Base-by-base conservation (phyloP, 2,888 invertebrate genomes). In the Bombyx huttoni region DNA sequence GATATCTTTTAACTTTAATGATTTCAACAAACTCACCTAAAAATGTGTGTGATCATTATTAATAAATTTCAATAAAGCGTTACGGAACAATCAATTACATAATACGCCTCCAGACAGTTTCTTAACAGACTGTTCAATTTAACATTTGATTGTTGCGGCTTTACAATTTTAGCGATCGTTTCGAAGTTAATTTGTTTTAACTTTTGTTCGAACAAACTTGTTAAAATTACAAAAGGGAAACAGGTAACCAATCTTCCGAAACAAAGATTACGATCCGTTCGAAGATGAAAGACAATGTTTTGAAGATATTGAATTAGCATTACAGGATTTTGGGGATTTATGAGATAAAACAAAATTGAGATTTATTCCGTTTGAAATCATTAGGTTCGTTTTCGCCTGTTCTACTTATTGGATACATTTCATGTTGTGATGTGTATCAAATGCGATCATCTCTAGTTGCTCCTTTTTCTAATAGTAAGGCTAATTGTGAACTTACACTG, bases 291-390 rank as follows among this genome's bases (percentile, higher is more conserved):
- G 59, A 64, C 62, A 40, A 70, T 67, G 73, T 65, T 65, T 40
- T 10, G 40, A 70, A 72, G 68, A 73, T 77, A 79, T 78, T 73
- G 66, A 78, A 80, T 80, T 78, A 78, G 70, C 76, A 73, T 78
- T 75, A 81, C 72, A 68, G 73, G 75, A 75, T 78, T 72, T 24
- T 24, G 24, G 24, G 24, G 24, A 24, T 24, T 24, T 24, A 24
- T 40, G 7, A 40, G 40, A 40, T 40, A 40, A 40, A 7, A 7
- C 40, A 40, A 12, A 12, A 40, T 8, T 40, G 12, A 7, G 40
- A 3, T 40, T 40, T 12, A 12, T 40, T 40, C 8, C 8, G 12
- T 40, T 40, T 40, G 12, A 40, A 40, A 1, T 12, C 9, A 40
- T 40, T 40, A 40, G 2, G 9, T 40, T 24, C 24, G 24, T 24